phyloP scores from a whole-genome alignment of 1,140 invertebrate genomes.

The Spodoptera litura region DNA sequence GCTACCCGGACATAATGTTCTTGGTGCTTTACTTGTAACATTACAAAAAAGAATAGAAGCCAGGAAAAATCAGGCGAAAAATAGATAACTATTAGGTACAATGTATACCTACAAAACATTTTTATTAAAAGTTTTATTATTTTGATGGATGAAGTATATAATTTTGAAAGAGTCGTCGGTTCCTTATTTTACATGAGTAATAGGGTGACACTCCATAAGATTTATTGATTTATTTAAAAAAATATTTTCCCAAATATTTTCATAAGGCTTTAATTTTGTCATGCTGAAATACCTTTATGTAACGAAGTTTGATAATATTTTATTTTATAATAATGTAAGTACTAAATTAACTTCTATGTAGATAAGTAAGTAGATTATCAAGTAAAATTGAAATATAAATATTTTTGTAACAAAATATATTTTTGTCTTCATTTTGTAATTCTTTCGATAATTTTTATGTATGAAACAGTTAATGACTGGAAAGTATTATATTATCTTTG shows the following conservation, averaged over 20 bases:
- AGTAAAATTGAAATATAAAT: slow-evolving; percentile 45
- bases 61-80: slow-evolving; percentile 80
- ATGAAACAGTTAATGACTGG: slow-evolving; percentile 47
- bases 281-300: slow-evolving; percentile 42
- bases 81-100: slow-evolving; percentile 63
- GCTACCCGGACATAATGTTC: slow-evolving; percentile 95
- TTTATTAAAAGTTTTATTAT: slow-evolving; percentile 1
- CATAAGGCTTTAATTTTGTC: slow-evolving; percentile 43
- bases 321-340: slow-evolving; percentile 34
- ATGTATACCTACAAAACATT: not conserved
- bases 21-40: slow-evolving; percentile 92
- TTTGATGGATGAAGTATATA: not conserved
- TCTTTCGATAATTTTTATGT: slow-evolving; percentile 40
- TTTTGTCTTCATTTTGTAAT: slow-evolving; percentile 45
- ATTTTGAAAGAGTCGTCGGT: slow-evolving; percentile 16
- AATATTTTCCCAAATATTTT: slow-evolving; percentile 39
- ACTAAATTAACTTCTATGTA: slow-evolving; percentile 54
- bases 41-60: slow-evolving; percentile 93
- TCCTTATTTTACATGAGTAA: not conserved
- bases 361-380: slow-evolving; percentile 47
- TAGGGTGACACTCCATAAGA: not conserved
- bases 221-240: slow-evolving; percentile 27
- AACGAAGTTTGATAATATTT: slow-evolving; percentile 39
- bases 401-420: slow-evolving; percentile 45
- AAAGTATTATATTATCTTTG: slow-evolving; percentile 53